Conservation (phyloP, 1,140 invertebrate species). For the Drosophila subobscura region DNA sequence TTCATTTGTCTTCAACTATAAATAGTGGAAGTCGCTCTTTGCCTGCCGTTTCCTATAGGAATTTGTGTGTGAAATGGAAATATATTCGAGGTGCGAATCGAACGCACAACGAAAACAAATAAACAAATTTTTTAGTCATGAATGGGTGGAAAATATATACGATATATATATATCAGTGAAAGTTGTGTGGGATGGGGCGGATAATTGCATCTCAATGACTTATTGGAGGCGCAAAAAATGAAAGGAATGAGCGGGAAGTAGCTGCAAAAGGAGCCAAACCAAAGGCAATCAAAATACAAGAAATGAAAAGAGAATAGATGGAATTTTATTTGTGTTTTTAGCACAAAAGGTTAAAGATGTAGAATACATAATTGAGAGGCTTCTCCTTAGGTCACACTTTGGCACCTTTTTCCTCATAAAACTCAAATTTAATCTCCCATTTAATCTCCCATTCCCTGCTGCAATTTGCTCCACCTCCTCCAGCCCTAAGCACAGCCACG, state of each 20-base stretch:
- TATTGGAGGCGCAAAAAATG: neutral
- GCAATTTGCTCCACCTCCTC: too few relatives aligned
- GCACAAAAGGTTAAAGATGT: too few relatives aligned
- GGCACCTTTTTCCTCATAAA: too few relatives aligned
- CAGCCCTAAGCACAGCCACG: too few relatives aligned
- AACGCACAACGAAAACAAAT: slow-evolving; percentile 18
- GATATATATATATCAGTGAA: neutral
- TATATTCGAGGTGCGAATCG: slow-evolving; percentile 17
- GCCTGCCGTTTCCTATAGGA: neutral
- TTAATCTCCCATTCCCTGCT: too few relatives aligned
- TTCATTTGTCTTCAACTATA: slow-evolving; percentile 24
- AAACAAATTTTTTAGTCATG: slow-evolving; percentile 5
- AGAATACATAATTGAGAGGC: too few relatives aligned
- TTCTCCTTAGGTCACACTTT: too few relatives aligned
- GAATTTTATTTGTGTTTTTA: too few relatives aligned
- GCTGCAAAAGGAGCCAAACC: too few relatives aligned
- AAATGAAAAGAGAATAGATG: neutral
- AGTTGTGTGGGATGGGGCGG: neutral
- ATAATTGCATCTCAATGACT: too few relatives aligned
- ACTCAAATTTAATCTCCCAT: too few relatives aligned
- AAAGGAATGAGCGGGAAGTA: slow-evolving; percentile 6
- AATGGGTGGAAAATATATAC: neutral
- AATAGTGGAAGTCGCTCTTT: slow-evolving; percentile 23
- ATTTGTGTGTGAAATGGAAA: slow-evolving; percentile 24
- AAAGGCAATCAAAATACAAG: neutral